phyloP scores from a whole-genome alignment of 2,888 invertebrate species.

The Drosophila nr. perissopoda region DNA sequence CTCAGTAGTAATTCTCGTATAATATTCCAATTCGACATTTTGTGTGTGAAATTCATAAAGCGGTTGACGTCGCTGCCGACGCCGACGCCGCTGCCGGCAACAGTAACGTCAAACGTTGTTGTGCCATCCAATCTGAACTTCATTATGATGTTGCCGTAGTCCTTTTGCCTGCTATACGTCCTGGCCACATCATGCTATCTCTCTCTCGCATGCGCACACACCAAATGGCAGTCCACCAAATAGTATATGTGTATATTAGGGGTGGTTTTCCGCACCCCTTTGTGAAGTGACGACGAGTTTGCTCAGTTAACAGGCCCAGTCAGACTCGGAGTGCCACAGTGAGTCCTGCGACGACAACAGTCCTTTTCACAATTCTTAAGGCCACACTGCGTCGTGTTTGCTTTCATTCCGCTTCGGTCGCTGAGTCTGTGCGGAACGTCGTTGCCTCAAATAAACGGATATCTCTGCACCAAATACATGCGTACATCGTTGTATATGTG shows the following conservation, averaged over 20 bases:
- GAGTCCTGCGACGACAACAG: constrained; percentile 40
- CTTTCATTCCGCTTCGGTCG: constrained; percentile 83
- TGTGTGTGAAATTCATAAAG: constrained; percentile 78
- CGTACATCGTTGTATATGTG: not conserved
- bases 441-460: constrained; percentile 4
- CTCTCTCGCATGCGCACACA: constrained; percentile 46
- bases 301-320: constrained; percentile 66
- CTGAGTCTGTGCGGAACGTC: constrained; percentile 78
- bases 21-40: constrained; percentile 84
- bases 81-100: constrained; percentile 30
- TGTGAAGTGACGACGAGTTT: constrained; percentile 43
- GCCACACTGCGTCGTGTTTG: constrained; percentile 68
- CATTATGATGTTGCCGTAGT: constrained; percentile 68
- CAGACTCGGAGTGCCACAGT: constrained; percentile 21
- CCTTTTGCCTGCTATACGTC: constrained; percentile 66
- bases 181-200: constrained; percentile 49
- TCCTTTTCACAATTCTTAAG: constrained; percentile 82
- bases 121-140: constrained; percentile 68
- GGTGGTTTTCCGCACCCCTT: constrained; percentile 46
- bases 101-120: constrained; percentile 36
- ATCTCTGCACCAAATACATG: not conserved
- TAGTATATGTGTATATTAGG: constrained; percentile 20
- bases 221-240: constrained; percentile 21
- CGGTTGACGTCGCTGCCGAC: constrained; percentile 51
- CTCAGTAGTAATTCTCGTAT: constrained; percentile 27